Evolutionary conservation across 2,113 vertebrate genomes (phyloP), one percentile per base, ranked within the genome.

Genomic region (Chionomys nivalis): DNA sequence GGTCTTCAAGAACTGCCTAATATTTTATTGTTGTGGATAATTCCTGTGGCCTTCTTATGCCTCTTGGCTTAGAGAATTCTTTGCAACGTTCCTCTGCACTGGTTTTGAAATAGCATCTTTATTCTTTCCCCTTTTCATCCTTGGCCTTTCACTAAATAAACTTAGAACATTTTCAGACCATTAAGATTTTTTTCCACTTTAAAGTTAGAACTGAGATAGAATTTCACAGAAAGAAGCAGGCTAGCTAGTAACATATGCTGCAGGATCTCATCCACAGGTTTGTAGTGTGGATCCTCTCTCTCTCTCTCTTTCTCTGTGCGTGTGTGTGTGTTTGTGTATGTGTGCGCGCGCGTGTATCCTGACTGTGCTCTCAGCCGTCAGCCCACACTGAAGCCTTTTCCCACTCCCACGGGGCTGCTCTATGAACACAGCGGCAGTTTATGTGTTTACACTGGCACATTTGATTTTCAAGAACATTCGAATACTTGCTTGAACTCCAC

Each of bases 141-240:
- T 92, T 96, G 90, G 89, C 77, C 94, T 96, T 96, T 94, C 58
- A 95, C 88, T 96, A 97, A 96, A 97, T 92, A 96, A 96, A 95
- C 85, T 95, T 94, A 75, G 81, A 92, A 73, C 33, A 23, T 92
- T 97, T 96, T 73, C 92, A 95, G 86, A 92, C 90, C 66, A 96
- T 97, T 96, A 87, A 44, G 87, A 92, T 65, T 85, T 72, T 83
- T 75, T 82, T 90, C 61, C 23, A 21, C 47, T 39, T 92, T 92
- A 73, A 96, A 96, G 85, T 92, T 94, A 92, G 78, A 93, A 92
- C 70, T 36, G 92, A 92, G 72, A 55, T 42, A 68, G 75, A 93
- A 81, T 87, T 97, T 94, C 61, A 39, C 58, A 73, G 52, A 77
- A 85, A 61, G 65, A 90, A 70, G 88, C 63, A 72, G 61, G 9